A percentile compares a stretch with the other conserved stretches of the same genome.
Conservation (phyloP, 2,888 invertebrate species). For the Argyra leucocephala region DNA sequence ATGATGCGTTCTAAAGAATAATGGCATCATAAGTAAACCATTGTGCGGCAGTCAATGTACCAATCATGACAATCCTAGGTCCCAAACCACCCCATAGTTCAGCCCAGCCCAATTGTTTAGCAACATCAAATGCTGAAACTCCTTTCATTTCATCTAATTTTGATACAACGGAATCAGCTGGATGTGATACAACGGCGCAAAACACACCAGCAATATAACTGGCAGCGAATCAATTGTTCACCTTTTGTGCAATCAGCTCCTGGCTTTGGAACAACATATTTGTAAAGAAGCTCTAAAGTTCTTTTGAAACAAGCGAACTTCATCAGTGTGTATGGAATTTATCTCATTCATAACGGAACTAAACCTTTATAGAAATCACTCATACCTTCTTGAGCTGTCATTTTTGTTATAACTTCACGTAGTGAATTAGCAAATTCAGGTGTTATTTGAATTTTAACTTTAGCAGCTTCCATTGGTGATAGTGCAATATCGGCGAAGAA, state of each 20-base stretch:
- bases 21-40: slow-evolving; percentile 92
- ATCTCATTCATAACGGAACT: slow-evolving; percentile 91
- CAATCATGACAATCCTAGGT: slow-evolving; percentile 87
- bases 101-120: slow-evolving; percentile 61
- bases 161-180: slow-evolving; percentile 94
- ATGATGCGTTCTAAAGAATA: slow-evolving; percentile 62
- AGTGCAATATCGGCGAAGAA: slow-evolving; percentile 97
- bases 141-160: slow-evolving; percentile 89
- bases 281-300: slow-evolving; percentile 86
- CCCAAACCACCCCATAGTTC: slow-evolving; percentile 73
- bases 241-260: slow-evolving; percentile 79
- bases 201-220: slow-evolving; percentile 96
- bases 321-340: slow-evolving; percentile 99
- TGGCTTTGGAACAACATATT: slow-evolving; percentile 88
- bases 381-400: slow-evolving; percentile 77
- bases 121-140: slow-evolving; percentile 59
- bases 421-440: slow-evolving; percentile 85
- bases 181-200: slow-evolving; percentile 98
- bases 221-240: slow-evolving; percentile 85
- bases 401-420: slow-evolving; percentile 85
- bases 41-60: slow-evolving; percentile 83
- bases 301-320: slow-evolving; percentile 98
- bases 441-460: slow-evolving; percentile 92
- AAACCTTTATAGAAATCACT: slow-evolving; percentile 91
- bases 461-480: slow-evolving; percentile 92